Evolutionary conservation across 2,113 vertebrate species (phyloP), one percentile per base, ranked within the genome.

Genomic region (Aleadryas rufinucha): DNA sequence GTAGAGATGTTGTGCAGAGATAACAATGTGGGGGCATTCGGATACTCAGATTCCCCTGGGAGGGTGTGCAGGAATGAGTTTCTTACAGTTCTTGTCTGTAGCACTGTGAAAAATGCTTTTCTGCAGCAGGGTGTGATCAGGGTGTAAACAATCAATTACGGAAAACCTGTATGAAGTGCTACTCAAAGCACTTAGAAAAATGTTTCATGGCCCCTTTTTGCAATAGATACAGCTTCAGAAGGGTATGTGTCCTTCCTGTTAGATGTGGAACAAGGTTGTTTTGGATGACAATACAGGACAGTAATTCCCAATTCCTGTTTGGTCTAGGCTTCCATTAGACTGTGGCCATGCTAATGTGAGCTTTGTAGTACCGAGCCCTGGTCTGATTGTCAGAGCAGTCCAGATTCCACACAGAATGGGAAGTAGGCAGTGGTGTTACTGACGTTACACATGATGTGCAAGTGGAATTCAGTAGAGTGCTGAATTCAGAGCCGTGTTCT

Each of bases 341-440:
- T 52, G 31, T 78, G 72, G n/a, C 85, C 45, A 3, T 28, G 83
- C 85, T 87, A 54, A 50, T 68, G 2, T 33, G 56, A 94, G 69
- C 69, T 94, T 69, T 95, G 44, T 81, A 91, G 80, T 27, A 50
- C 30, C 20, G 19, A 90, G 59, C 56, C 31, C 83, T 72, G 13
- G 35, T 61, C 52, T 90, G 83, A 45, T 65, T 75, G 76, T 56
- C 72, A 30, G 56, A 75, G 64, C 81, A 93, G 88, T 84, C 88
- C 92, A 94, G 69, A 89, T 87, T 93, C 88, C 95, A 93, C 24
- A 11, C 23, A 35, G 92, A 75, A 71, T 39, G 64, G 63, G 85
- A 78, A 68, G 60, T n/a, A 42, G 85, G 90, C 90, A 93, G 70
- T 19, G 26, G 33, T 50, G 64, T n/a, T 45, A 16, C 64, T 87